These are phyloP conservation scores for Bradypodion ventrale DNA, from an alignment of 2,797 vertebrate genomes.

Conservation along the genomic window DNA sequence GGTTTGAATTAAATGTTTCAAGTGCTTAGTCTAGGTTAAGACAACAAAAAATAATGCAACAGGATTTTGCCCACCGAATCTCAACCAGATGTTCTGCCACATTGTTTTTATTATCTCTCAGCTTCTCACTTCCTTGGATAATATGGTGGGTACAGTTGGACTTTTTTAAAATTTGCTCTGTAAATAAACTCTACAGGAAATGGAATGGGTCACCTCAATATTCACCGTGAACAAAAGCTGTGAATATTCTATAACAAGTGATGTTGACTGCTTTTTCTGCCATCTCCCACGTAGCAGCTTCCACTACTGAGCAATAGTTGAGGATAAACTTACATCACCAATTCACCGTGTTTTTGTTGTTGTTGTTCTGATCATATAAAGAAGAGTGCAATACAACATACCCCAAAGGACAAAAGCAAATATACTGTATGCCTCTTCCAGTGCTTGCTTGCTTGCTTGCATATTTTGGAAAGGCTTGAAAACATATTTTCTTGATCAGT, in stretches of 20 bases:
- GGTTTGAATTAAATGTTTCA: no score
- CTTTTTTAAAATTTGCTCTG: no score
- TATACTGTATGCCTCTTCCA: background rate
- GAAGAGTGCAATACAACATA: background rate
- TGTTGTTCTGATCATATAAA: background rate
- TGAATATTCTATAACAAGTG: background rate
- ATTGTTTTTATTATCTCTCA: no score
- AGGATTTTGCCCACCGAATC: no score
- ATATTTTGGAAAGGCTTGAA: background rate
- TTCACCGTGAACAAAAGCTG: background rate
- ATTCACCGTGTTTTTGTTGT: background rate
- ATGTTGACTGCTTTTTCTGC: background rate
- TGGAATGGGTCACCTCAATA: background rate
- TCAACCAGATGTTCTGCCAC: no score
- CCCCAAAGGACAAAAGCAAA: background rate
- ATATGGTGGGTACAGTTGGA: no score
- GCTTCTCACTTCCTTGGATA: no score
- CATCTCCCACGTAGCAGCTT: background rate
- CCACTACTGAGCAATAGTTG: background rate
- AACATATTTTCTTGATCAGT: background rate
- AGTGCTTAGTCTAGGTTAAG: no score
- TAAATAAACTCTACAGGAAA: background rate
- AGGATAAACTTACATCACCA: background rate
- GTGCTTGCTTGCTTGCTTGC: no score
- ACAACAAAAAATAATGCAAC: no score